Evolutionary conservation across 2,888 invertebrate species (phyloP), one percentile per base, ranked within the genome.

Genomic region (Chirona hameri): DNA sequence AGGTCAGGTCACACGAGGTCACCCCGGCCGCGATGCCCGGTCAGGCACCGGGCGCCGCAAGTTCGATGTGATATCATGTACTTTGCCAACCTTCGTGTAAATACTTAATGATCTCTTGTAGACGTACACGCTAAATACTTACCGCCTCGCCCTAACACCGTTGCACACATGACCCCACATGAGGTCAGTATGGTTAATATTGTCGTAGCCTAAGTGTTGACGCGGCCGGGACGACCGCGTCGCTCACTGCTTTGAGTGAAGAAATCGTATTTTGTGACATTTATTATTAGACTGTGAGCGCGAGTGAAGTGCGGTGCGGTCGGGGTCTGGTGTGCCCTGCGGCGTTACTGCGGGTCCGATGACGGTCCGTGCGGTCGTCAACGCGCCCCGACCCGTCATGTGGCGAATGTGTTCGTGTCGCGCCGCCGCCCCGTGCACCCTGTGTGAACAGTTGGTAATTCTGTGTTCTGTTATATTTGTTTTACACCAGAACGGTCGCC

Each of bases 141-240:
- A 76, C 27, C 14, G 72, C 27, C 76, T n/a, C 10, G 76, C 39
- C 31, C 76, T 76, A 76, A 76, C 76, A 76, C 31, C 39, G 24
- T 31, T 76, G 76, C 76, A 46, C 39, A 10, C 76, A 21, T 39
- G 76, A 76, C 76, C 76, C 76, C 24, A 76, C 52, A 46, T 31
- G 76, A 76, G 76, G 76, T 76, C 76, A 76, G 76, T 76, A 76
- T 76, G 76, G 21, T 46, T 72, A 72, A 72, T 72, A 72, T 72
- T 9, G 31, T 14, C 72, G 72, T 72, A 72, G 72, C 15, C 18
- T 72, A 72, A 31, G 72, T 31, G 31, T 72, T 29, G 18, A 18
- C 31, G 31, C 27, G 72, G 31, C 31, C 15, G 52, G 39, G 52
- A 52, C 18, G 12, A 52, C 52, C 72, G 15, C 27, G 72, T 15